These are phyloP conservation scores for Pelmatolapia mariae DNA, from an alignment of 2,113 vertebrate species.

Conservation along the genomic window DNA sequence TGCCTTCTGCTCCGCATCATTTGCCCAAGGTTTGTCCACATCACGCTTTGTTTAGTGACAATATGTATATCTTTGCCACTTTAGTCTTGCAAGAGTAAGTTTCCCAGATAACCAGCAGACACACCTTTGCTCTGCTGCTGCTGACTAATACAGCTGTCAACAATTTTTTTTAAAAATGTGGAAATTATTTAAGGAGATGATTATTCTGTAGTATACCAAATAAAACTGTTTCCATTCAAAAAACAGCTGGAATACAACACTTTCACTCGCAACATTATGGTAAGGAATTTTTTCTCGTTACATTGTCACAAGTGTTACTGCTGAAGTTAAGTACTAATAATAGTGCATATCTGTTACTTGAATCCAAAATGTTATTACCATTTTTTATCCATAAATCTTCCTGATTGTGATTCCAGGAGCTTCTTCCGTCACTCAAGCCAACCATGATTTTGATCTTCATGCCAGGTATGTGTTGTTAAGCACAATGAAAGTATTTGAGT, in stretches of 20 bases:
- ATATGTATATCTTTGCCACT: constrained; percentile 3
- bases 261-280: background rate
- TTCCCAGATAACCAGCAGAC: background rate
- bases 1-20: constrained; percentile 21
- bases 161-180: rapidly evolving
- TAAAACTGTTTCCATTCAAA: background rate
- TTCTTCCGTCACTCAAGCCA: background rate
- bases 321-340: background rate
- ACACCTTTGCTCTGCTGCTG: background rate
- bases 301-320: background rate
- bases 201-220: background rate
- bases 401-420: background rate
- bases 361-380: background rate
- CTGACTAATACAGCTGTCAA: background rate
- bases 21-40: constrained; percentile 20
- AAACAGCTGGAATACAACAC: background rate
- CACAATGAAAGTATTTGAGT: background rate
- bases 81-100: background rate
- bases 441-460: background rate
- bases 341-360: background rate
- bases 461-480: constrained; percentile 7
- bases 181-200: background rate
- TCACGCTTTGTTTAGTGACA: background rate
- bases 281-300: background rate
- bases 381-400: background rate